These are phyloP conservation scores for Gopherus flavomarginatus DNA, from an alignment of 2,113 vertebrate genomes.

Conservation along the genomic window DNA sequence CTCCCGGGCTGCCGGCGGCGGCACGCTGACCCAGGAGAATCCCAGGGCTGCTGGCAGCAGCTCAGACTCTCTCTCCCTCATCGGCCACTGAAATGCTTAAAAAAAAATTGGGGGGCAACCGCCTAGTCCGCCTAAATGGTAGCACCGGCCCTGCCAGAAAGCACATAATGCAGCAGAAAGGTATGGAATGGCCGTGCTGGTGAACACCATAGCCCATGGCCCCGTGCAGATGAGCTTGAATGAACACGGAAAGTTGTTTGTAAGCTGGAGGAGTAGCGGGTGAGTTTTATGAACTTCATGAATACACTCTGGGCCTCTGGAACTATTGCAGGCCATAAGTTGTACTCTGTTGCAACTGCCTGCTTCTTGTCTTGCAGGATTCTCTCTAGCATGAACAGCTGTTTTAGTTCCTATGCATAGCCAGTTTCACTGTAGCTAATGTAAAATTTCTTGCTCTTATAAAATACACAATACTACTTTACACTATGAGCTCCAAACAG, in stretches of 20 bases:
- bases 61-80: no score
- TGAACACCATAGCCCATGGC: not conserved
- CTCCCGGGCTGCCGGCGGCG: no score
- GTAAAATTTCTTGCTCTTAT: not conserved
- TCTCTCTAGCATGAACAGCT: not conserved
- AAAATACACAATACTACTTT: not conserved
- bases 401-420: not conserved
- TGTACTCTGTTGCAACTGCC: not conserved
- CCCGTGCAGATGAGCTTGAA: not conserved
- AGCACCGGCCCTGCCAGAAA: fast-evolving
- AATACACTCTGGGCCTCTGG: not conserved
- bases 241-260: not conserved
- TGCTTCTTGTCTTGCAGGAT: not conserved
- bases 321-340: not conserved
- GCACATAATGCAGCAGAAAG: not conserved
- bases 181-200: not conserved
- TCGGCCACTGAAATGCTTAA: no score
- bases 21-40: no score
- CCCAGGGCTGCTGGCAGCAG: no score
- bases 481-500: not conserved
- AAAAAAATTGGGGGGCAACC: no score
- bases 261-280: fast-evolving
- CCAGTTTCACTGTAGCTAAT: not conserved
- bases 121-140: no score
- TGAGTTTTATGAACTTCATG: not conserved